A percentile compares a stretch with the other conserved stretches of the same genome.
phyloP scores from a whole-genome alignment of 2,888 invertebrate species.

The Ophion obscuratus region DNA sequence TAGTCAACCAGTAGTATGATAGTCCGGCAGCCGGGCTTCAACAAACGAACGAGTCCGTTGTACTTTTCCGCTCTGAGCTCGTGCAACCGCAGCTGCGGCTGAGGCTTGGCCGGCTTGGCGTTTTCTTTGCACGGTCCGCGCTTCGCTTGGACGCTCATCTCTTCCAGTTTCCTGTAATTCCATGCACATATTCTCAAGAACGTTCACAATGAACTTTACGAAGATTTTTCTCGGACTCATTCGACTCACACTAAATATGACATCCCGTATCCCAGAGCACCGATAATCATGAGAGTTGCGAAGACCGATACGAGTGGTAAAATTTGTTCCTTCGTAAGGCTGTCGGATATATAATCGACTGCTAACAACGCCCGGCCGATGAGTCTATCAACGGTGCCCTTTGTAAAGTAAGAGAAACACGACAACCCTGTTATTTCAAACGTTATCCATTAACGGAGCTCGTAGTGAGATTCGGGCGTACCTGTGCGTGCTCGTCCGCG shows the following conservation, averaged over 20 bases:
- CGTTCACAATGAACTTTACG: neutral
- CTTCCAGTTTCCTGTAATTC: conserved; percentile 85
- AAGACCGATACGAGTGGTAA: conserved; percentile 92
- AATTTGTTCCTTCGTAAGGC: conserved; percentile 91
- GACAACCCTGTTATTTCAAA: neutral
- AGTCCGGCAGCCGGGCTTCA: conserved; percentile 98
- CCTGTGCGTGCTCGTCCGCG: conserved; percentile 85
- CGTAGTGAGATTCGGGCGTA: conserved; percentile 75
- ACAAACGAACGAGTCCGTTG: conserved; percentile 95
- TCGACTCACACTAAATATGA: conserved; percentile 90
- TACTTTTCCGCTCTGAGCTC: conserved; percentile 98
- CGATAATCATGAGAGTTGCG: conserved; percentile 91
- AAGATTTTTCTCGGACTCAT: neutral
- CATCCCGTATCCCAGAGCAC: conserved; percentile 93
- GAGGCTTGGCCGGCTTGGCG: conserved; percentile 81
- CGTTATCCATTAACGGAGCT: neutral
- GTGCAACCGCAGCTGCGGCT: conserved; percentile 92
- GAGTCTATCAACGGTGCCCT: conserved; percentile 89
- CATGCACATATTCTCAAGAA: conserved; percentile 42
- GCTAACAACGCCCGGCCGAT: conserved; percentile 88
- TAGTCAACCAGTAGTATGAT: conserved; percentile 95
- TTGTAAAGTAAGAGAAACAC: conserved; percentile 34
- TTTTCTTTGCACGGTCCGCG: conserved; percentile 84
- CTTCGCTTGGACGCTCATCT: conserved; percentile 86
- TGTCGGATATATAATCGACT: conserved; percentile 89